Conservation (phyloP, 2,113 vertebrate genomes). For the Pseudonaja textilis region DNA sequence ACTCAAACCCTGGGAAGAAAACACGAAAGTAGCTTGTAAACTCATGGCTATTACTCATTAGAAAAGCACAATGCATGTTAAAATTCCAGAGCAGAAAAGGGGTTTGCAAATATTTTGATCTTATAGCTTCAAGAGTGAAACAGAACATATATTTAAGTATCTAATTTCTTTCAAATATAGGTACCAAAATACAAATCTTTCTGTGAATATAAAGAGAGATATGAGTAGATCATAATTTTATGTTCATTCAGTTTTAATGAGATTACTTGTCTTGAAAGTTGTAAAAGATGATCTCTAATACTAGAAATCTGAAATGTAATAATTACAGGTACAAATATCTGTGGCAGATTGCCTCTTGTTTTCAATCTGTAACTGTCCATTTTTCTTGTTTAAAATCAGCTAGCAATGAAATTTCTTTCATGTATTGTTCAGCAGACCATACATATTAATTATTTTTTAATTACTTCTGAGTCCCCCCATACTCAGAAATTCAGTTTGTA, state of each 20-base stretch:
- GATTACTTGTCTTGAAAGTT: neutral
- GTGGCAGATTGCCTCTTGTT: neutral
- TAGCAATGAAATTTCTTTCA: neutral
- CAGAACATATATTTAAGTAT: neutral
- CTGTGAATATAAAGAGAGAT: neutral
- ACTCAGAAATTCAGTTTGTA: neutral
- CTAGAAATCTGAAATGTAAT: neutral
- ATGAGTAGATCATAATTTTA: neutral
- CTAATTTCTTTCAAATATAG: neutral
- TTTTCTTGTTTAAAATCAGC: neutral
- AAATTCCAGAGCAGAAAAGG: neutral
- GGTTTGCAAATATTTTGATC: neutral
- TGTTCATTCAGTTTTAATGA: neutral
- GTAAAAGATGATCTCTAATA: neutral
- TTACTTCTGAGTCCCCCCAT: neutral
- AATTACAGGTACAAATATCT: neutral
- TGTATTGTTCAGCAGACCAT: neutral
- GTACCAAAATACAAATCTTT: neutral
- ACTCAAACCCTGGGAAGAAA: neutral
- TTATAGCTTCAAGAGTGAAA: neutral
- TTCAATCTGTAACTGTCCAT: neutral
- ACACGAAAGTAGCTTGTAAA: neutral
- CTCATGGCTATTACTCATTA: neutral
- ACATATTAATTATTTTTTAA: neutral
- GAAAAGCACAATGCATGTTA: neutral